A percentile compares a stretch with the other conserved stretches of the same genome.
phyloP scores from a whole-genome alignment of 2,113 vertebrate species.

The Dryoscopus gambensis region DNA sequence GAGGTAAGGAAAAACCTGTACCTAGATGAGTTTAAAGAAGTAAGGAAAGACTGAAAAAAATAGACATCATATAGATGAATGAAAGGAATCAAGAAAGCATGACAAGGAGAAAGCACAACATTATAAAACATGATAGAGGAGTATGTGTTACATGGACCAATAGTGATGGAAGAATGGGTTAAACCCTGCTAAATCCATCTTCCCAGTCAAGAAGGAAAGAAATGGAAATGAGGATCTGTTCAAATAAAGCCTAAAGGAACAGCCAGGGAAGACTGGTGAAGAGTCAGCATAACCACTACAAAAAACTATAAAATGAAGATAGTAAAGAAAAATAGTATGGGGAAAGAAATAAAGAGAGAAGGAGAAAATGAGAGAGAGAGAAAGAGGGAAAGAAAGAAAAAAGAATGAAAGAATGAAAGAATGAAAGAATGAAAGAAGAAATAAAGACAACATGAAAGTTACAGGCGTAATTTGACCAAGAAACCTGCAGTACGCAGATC shows the following conservation, averaged over 20 bases:
- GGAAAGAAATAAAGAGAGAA: too few relatives aligned
- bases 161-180: neutral
- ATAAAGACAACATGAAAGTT: neutral
- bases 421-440: neutral
- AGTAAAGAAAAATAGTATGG: neutral
- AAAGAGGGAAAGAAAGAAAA: accelerated
- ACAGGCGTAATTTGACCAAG: neutral
- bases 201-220: neutral
- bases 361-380: accelerated
- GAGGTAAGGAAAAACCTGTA: neutral
- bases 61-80: neutral
- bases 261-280: neutral
- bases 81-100: neutral
- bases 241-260: neutral
- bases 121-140: neutral
- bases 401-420: too few relatives aligned
- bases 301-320: neutral
- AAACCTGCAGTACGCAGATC: neutral
- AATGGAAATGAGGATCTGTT: neutral
- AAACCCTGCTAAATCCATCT: neutral
- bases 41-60: neutral
- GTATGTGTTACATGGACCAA: neutral
- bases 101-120: neutral
- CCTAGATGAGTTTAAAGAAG: neutral
- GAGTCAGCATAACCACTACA: neutral